phyloP scores from a whole-genome alignment of 2,113 vertebrate genomes.

The Ammodytes marinus region DNA sequence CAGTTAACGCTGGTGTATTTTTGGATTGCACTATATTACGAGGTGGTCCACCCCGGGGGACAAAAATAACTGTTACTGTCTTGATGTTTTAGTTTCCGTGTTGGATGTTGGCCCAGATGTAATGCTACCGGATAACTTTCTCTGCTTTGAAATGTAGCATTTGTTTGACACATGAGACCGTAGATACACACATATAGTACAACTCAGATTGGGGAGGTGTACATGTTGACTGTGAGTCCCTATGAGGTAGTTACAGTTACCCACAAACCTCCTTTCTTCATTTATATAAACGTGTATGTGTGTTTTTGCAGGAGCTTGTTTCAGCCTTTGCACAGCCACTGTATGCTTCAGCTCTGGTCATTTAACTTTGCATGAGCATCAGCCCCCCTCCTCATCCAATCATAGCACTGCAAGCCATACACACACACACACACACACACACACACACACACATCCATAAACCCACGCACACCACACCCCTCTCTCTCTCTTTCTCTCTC shows the following conservation, averaged over 20 bases:
- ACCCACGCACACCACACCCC: slow-evolving; percentile 86
- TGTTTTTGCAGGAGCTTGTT: not conserved
- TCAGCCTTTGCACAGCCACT: not conserved
- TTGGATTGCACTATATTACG: not conserved
- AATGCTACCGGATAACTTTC: slow-evolving; percentile 39
- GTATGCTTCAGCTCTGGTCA: slow-evolving; percentile 27
- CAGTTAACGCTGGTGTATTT: slow-evolving; percentile 4
- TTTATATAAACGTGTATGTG: not conserved
- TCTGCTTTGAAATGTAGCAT: slow-evolving; percentile 44
- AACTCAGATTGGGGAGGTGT: slow-evolving; percentile 30
- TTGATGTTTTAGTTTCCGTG: slow-evolving; percentile 29
- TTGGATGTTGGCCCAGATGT: slow-evolving; percentile 28
- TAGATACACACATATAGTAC: slow-evolving; percentile 18
- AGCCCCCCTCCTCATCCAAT: slow-evolving; percentile 68
- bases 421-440: slow-evolving; percentile 51
- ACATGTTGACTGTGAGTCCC: not conserved
- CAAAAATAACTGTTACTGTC: slow-evolving; percentile 31
- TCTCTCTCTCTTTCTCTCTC: slow-evolving; percentile 88
- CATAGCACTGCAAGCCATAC: slow-evolving; percentile 72
- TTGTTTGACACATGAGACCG: slow-evolving; percentile 49
- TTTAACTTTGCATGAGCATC: slow-evolving; percentile 27
- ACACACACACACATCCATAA: slow-evolving; percentile 76
- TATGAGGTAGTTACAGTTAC: slow-evolving; percentile 19
- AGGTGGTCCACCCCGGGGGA: not conserved
- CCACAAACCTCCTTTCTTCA: not conserved